phyloP scores from a whole-genome alignment of 2,113 vertebrate genomes.

The Dipodomys ordii region DNA sequence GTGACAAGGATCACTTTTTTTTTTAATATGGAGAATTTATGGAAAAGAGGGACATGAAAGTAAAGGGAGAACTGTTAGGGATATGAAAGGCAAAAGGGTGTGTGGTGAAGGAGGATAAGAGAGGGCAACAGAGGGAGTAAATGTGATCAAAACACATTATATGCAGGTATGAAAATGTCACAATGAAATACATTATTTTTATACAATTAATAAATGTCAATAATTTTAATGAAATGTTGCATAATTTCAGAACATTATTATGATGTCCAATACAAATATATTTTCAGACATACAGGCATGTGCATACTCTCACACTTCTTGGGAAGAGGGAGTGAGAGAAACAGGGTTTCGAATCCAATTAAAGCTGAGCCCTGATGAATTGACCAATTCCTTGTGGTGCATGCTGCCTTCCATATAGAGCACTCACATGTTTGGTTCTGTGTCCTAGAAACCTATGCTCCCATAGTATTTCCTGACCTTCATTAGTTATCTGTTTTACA shows the following conservation, averaged over 20 bases:
- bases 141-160: background rate
- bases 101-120: background rate
- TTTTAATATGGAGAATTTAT: background rate
- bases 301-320: background rate
- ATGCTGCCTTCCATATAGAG: background rate
- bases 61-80: background rate
- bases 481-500: slow-evolving; percentile 28
- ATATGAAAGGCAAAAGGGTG: background rate
- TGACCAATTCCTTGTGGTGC: background rate
- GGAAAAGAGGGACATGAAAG: background rate
- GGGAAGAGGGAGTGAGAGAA: slow-evolving; percentile 10
- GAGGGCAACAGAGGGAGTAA: background rate
- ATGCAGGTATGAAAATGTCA: background rate
- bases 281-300: background rate
- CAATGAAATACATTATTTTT: background rate
- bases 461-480: slow-evolving; percentile 14
- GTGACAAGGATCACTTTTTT: background rate
- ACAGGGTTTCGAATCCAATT: slow-evolving; percentile 48
- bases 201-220: background rate
- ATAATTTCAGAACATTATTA: slow-evolving; percentile 45
- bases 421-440: slow-evolving; percentile 1
- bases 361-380: slow-evolving; percentile 36
- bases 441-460: slow-evolving; percentile 13
- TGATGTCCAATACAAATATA: slow-evolving; percentile 32
- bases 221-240: background rate